Evolutionary conservation across 2,797 vertebrate species (phyloP), one percentile per base, ranked within the genome.

Genomic region (Agapornis canus): DNA sequence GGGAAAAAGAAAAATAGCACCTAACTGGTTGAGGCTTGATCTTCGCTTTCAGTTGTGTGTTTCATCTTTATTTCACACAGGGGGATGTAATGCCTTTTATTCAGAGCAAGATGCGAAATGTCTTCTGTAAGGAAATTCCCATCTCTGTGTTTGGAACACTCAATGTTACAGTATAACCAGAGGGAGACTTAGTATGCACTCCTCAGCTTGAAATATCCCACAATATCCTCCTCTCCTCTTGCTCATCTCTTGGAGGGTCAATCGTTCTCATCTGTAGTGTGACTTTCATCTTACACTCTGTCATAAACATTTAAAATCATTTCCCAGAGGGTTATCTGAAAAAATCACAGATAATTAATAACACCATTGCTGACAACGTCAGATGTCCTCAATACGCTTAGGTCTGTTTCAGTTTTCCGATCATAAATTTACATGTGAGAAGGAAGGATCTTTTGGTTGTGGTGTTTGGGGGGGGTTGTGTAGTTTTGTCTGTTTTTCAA

Each of bases 301-400:
- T 32, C 75, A 86, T 7, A 83, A 92, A 86, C 61, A 57, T 23
- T 64, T 47, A 60, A 48, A 82, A 91, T 87, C 5, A 66, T 63
- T 56, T 94, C 93, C 84, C 59, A 61, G 11, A 52, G 37, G 66
- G 21, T 1, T 51, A 22, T 63, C 56, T 85, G 47, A 95, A 85
- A 85, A 90, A 82, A 86, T 70, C 57, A 49, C 13, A 47, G 63
- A 49, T 69, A 91, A 93, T 76, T 94, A 92, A 39, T 42, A 70
- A 64, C 77, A 81, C 29, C 2, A 47, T 88, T 95, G 86, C 85
- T 85, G 75, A 72, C n/a, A 18, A 72, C 59, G 11, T 72, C 60
- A 78, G 88, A 68, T 81, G 59, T 40, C 45, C 52, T 78, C 37
- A 83, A 47, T 12, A 70, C 1, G 0, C 20, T 39, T 31, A n/a